phyloP scores from a whole-genome alignment of 2,113 vertebrate genomes.

The Thalassoma bifasciatum region DNA sequence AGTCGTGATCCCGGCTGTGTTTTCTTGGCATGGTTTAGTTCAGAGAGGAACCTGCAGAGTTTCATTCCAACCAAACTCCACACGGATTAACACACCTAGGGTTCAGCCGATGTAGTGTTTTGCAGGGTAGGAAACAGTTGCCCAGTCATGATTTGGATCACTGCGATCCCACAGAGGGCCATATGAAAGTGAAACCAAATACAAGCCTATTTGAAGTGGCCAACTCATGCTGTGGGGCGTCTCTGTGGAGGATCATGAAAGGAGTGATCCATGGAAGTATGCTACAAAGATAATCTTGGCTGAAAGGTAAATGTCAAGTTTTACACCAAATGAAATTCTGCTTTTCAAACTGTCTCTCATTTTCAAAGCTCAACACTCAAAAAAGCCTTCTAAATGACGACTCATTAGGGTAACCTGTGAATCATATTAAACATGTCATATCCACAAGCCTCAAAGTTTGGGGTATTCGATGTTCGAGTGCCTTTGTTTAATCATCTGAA shows the following conservation, averaged over 20 bases:
- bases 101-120: not conserved
- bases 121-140: not conserved
- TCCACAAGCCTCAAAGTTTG: too few species aligned
- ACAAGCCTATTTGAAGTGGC: not conserved
- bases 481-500: too few species aligned
- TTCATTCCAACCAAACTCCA: constrained; percentile 14
- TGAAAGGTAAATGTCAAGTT: not conserved
- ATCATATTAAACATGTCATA: too few species aligned
- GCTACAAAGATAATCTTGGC: not conserved
- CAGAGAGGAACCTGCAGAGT: not conserved
- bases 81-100: not conserved
- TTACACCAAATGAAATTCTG: not conserved
- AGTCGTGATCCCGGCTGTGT: not conserved
- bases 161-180: not conserved
- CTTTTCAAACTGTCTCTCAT: too few species aligned
- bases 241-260: not conserved
- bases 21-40: not conserved
- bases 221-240: not conserved
- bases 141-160: not conserved
- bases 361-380: too few species aligned
- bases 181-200: not conserved
- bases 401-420: too few species aligned
- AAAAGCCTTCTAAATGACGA: too few species aligned
- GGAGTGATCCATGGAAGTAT: not conserved
- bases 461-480: too few species aligned